Evolutionary conservation across 2,113 vertebrate genomes (phyloP).

Genomic region (Perognathus longimembris): DNA sequence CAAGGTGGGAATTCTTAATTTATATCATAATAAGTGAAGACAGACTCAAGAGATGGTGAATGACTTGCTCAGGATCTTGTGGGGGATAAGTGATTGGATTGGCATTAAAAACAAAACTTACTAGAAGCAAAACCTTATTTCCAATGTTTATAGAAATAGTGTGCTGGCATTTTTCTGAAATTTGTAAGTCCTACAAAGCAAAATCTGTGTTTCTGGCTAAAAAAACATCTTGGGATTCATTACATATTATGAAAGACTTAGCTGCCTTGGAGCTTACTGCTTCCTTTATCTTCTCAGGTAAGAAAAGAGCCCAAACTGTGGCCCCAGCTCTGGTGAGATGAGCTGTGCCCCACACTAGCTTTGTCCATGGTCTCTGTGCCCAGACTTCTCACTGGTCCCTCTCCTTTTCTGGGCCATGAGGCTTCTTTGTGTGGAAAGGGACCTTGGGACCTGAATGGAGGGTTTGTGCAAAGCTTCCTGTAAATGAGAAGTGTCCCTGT

Average conservation of each 20-base stretch:
- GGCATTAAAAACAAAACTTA: constrained; percentile 32
- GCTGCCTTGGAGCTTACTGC: not conserved
- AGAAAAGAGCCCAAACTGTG: not conserved
- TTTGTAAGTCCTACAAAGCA: constrained; percentile 47
- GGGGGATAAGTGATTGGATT: constrained; percentile 18
- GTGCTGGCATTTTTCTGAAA: constrained; percentile 17
- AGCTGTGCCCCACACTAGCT: not conserved
- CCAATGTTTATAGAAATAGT: constrained; percentile 34
- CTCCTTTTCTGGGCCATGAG: constrained; percentile 39
- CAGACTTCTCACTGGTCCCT: constrained; percentile 29
- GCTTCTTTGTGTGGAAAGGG: constrained; percentile 43
- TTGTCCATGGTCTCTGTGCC: constrained; percentile 36
- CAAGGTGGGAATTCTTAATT: constrained; percentile 7
- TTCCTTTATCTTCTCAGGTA: not conserved
- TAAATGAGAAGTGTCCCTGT: constrained; percentile 51
- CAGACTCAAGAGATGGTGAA: constrained; percentile 23
- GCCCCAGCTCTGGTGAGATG: not conserved
- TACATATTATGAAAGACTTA: constrained; percentile 34
- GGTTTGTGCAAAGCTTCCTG: constrained; percentile 45
- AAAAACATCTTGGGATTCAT: not conserved
- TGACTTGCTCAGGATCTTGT: not conserved
- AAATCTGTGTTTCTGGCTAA: constrained; percentile 39
- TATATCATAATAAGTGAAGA: constrained; percentile 17
- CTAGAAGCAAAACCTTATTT: constrained; percentile 31
- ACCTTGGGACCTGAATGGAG: constrained; percentile 40